phyloP scores from a whole-genome alignment of 2,797 vertebrate genomes.

The Thaleichthys pacificus region DNA sequence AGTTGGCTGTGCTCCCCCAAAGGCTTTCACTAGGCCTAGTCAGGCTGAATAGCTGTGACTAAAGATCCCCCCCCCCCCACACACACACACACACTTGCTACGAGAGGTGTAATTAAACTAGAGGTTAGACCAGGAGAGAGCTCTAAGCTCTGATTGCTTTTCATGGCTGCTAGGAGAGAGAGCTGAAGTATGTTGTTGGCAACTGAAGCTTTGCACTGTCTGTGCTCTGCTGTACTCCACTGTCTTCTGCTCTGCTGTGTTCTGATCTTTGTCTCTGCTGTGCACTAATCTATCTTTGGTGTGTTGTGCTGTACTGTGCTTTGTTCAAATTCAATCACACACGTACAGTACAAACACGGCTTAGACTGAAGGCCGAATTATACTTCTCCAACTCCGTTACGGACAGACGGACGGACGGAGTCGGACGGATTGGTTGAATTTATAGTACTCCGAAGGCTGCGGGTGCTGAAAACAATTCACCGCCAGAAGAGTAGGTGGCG shows the following conservation, averaged over 20 bases:
- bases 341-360: not conserved
- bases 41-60: constrained; percentile 37
- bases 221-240: no score
- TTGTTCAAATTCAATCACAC: not conserved
- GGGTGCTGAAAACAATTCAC: no score
- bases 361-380: no score
- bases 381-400: no score
- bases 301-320: constrained; percentile 1
- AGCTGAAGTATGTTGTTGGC: no score
- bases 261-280: constrained; percentile 43
- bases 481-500: no score
- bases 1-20: constrained; percentile 40
- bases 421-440: no score
- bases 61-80: no score
- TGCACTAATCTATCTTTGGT: constrained; percentile 41
- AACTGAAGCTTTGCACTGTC: no score
- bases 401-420: no score
- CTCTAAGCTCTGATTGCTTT: constrained; percentile 78
- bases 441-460: no score
- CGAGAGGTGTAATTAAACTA: constrained; percentile 78
- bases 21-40: constrained; percentile 44
- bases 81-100: constrained; percentile 8
- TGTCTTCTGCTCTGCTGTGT: no score
- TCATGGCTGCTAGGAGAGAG: constrained; percentile 68
- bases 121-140: constrained; percentile 77